Percentiles rank a stretch among this genome's conserved stretches.
phyloP scores from a whole-genome alignment of 2,888 invertebrate species.

The Tuberolachnus salignus region DNA sequence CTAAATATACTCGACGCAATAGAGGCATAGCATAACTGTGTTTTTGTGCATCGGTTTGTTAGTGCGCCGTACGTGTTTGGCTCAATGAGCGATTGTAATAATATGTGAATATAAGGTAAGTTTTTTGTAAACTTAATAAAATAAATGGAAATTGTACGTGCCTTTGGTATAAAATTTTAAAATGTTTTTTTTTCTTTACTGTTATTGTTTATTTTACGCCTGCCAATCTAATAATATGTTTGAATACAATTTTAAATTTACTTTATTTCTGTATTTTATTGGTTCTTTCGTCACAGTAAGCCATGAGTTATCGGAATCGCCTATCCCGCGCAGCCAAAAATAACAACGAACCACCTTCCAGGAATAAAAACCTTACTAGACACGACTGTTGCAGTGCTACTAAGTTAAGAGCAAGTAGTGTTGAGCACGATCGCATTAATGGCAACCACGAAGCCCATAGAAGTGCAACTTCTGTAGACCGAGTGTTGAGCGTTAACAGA shows the following conservation, averaged over 20 bases:
- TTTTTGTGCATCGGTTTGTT: slow-evolving; percentile 37
- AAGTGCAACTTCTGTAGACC: slow-evolving; percentile 50
- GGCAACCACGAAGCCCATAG: slow-evolving; percentile 52
- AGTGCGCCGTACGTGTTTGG: slow-evolving; percentile 49
- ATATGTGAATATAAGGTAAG: slow-evolving; percentile 52
- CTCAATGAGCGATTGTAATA: slow-evolving; percentile 34
- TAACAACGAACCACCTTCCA: slow-evolving; percentile 44
- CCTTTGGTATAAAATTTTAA: neutral
- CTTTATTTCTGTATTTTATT: slow-evolving; percentile 8
- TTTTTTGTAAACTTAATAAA: neutral
- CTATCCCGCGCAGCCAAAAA: slow-evolving; percentile 51
- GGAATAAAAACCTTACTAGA: slow-evolving; percentile 34
- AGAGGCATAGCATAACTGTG: slow-evolving; percentile 26
- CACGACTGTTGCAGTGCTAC: slow-evolving; percentile 46
- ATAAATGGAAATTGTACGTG: neutral
- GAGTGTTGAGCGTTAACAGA: slow-evolving; percentile 41
- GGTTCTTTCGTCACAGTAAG: slow-evolving; percentile 27
- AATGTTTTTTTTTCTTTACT: neutral
- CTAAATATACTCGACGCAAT: slow-evolving; percentile 55
- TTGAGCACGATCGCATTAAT: slow-evolving; percentile 50
- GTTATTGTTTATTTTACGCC: neutral
- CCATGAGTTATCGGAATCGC: slow-evolving; percentile 56
- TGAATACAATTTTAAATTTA: too few species aligned
- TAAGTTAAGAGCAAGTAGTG: slow-evolving; percentile 48
- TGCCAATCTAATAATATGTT: neutral